Base-by-base conservation (phyloP, 2,113 vertebrate genomes). In the Vulpes ferrilata region DNA sequence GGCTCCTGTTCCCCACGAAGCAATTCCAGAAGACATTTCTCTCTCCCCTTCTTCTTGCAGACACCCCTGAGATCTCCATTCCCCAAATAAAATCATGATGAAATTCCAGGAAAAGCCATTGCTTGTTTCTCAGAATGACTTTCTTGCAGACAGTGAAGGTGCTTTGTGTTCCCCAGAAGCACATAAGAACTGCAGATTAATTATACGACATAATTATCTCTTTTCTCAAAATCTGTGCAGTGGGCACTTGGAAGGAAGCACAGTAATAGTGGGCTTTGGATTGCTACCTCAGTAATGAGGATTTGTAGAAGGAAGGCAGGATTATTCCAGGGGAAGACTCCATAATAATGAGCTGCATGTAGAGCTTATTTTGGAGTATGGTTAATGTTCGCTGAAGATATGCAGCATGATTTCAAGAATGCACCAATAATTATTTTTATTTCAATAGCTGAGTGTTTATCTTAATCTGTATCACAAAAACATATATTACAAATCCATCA, bases 151-250 rank as follows among this genome's bases (percentile, higher is more conserved):
- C 84, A 48, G 13, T 5, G 59, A 35, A 76, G 86, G 65, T 23
- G 5, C 82, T 79, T 55, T 20, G 25, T 60, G 86, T 62, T 93
- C 82, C 96, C 93, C 88, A 96, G 60, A 86, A 95, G 85, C 71
- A 59, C 94, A 59, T 60, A 15, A 94, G 90, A 73, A 30, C 82
- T 25, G 15, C 95, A 88, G 90, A 96, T 98, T 97, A 97, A 97
- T 97, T 95, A 95, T 2, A 65, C 1, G 0, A 48, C 76, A 9
- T 94, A 94, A 97, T 95, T 94, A 97, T 94, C 93, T 94, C 71
- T 48, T 69, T 43, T 76, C 88, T 67, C 84, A 57, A 32, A 93
- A 78, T 64, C 96, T 83, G 73, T 48, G 64, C 89, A 19, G 85
- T 60, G 79, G 79, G 55, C 82, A 71, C 82, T 91, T 55, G 4